phyloP scores from a whole-genome alignment of 2,888 invertebrate genomes.

The Neocrepidodera transversa region DNA sequence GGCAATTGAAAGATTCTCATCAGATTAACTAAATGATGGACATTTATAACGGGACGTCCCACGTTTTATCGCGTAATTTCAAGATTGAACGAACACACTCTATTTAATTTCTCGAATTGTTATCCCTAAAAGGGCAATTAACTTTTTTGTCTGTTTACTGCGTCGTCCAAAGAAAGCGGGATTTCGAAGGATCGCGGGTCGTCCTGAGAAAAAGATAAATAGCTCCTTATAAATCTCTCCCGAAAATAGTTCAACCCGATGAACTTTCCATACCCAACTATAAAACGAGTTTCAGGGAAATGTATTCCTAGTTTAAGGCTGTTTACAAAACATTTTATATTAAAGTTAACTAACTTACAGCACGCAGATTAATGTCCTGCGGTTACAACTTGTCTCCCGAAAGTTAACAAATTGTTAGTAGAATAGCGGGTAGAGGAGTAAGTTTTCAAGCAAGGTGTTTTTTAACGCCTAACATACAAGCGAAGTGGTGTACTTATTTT shows the following conservation, averaged over 20 bases:
- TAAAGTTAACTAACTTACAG: slow-evolving; percentile 13
- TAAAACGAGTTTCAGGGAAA: slow-evolving; percentile 6
- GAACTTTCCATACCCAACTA: slow-evolving; percentile 15
- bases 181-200: slow-evolving; percentile 24
- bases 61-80: slow-evolving; percentile 49
- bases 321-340: slow-evolving; percentile 17
- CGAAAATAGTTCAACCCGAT: slow-evolving; percentile 18
- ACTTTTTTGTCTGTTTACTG: slow-evolving; percentile 40
- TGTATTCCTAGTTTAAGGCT: slow-evolving; percentile 4
- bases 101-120: slow-evolving; percentile 49
- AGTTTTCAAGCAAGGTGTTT: neutral
- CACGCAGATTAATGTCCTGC: slow-evolving; percentile 15
- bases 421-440: neutral
- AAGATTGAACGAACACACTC: slow-evolving; percentile 47
- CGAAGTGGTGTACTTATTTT: no score
- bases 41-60: slow-evolving; percentile 48
- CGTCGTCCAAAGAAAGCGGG: slow-evolving; percentile 26
- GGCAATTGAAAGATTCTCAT: slow-evolving; percentile 51
- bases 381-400: slow-evolving; percentile 11
- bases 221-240: slow-evolving; percentile 25
- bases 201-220: slow-evolving; percentile 29
- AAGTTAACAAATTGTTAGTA: slow-evolving; percentile 11
- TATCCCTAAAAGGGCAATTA: slow-evolving; percentile 46
- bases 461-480: neutral
- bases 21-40: slow-evolving; percentile 51